phyloP scores from a whole-genome alignment of 2,113 vertebrate species.

The Garra rufa region DNA sequence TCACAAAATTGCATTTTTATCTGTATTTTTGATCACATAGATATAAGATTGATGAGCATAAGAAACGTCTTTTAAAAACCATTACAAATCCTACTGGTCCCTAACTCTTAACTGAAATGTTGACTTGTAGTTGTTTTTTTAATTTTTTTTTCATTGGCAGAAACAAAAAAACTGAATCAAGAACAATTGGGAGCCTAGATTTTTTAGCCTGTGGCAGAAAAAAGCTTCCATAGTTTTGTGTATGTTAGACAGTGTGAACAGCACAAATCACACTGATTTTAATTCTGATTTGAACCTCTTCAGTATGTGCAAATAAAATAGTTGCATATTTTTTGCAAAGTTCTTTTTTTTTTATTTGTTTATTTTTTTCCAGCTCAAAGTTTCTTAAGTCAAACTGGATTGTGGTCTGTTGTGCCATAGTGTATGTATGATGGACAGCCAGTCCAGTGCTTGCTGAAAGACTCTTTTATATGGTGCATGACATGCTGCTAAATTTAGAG shows the following conservation, averaged over 20 bases:
- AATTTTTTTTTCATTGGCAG: not conserved
- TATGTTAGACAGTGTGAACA: not conserved
- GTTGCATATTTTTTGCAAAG: not conserved
- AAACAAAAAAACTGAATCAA: not conserved
- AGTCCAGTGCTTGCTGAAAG: constrained; percentile 8
- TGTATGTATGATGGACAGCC: not conserved
- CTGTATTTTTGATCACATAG: too few species aligned
- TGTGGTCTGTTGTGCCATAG: not conserved
- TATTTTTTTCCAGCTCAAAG: not conserved
- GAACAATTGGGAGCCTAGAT: too few species aligned
- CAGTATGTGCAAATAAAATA: not conserved
- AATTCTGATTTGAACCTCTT: not conserved
- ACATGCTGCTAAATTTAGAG: constrained; percentile 42
- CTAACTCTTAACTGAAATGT: too few species aligned
- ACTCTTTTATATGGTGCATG: not conserved
- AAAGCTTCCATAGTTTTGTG: not conserved
- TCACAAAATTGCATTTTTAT: too few species aligned
- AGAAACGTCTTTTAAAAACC: too few species aligned
- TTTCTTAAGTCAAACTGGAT: not conserved
- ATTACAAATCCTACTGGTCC: too few species aligned
- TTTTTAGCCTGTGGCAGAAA: not conserved
- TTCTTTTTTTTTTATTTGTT: not conserved
- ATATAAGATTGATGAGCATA: too few species aligned
- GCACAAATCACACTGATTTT: not conserved
- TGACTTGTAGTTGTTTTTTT: not conserved